Evolutionary conservation across 2,797 vertebrate species (phyloP), one percentile per base, ranked within the genome.

Genomic region (Dromococcyx pavoninus): DNA sequence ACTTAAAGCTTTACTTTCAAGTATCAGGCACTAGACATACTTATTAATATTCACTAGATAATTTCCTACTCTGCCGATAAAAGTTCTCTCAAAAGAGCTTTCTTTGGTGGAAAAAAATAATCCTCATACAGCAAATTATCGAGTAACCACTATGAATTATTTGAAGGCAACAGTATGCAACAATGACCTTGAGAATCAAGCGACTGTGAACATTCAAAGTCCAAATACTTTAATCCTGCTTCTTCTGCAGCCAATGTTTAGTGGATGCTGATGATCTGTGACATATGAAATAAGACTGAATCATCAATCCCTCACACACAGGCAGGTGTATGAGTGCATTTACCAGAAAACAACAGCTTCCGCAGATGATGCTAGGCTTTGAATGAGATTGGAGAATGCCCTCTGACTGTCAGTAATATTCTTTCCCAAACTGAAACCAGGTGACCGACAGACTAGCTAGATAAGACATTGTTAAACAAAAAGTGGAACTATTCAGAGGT

Each of bases 1-100:
- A 96, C 65, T 96, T 92, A 65, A n/a, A 86, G 30, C 43, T 76
- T 65, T 86, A n/a, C 50, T 94, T 95, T 96, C 60, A 93, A 62
- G n/a, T 53, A 91, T 90, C 48, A 83, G 18, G 28, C 58, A 56
- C 69, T 84, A 94, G 25, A 81, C 64, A 86, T 71, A 44, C 41
- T 91, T 84, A 95, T 95, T 96, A 96, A 95, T 91, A 96, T 91
- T 95, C 95, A 82, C 53, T 43, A 94, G 33, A 93, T 95, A 91
- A 95, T 91, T 88, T 94, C 44, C 78, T 88, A 74, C 78, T 89
- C 95, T 96, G 39, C 46, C 88, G 65, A 77, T 91, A 74, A 92
- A 93, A 71, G 41, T 93, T 96, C 74, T 79, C 74, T 95, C 64
- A 87, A 46, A 94, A 91, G 72, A 94, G 35, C 28, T 91, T 96